Percentiles rank a stretch among this genome's conserved stretches.
phyloP scores from a whole-genome alignment of 2,113 vertebrate genomes.

The Corythornis madagascariensis region DNA sequence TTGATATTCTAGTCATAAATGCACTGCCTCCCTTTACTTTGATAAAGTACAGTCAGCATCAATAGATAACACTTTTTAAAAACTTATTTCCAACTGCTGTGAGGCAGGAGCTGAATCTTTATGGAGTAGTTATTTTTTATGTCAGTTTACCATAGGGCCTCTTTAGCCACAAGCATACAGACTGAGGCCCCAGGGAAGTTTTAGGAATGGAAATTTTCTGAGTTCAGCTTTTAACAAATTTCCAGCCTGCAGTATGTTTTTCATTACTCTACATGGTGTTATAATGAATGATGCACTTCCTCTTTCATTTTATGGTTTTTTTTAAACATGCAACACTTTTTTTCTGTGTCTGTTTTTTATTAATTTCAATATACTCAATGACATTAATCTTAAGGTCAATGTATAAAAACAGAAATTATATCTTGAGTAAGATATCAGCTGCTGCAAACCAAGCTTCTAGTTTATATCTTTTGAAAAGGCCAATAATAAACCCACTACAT shows the following conservation, averaged over 20 bases:
- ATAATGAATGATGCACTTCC: slow-evolving; percentile 68
- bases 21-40: neutral
- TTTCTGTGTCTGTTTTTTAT: slow-evolving; percentile 45
- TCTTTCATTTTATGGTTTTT: slow-evolving; percentile 46
- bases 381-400: neutral
- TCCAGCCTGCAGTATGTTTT: slow-evolving; percentile 62
- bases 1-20: neutral
- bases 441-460: neutral
- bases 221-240: slow-evolving; percentile 53
- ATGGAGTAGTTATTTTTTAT: slow-evolving; percentile 45
- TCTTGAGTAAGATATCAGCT: neutral
- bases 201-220: slow-evolving; percentile 49
- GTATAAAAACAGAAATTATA: neutral
- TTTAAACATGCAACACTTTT: slow-evolving; percentile 51
- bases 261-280: slow-evolving; percentile 60
- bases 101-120: slow-evolving; percentile 53
- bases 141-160: slow-evolving; percentile 57
- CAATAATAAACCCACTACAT: neutral
- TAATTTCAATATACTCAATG: slow-evolving; percentile 1
- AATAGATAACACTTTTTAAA: neutral
- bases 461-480: neutral
- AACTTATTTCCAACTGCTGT: slow-evolving; percentile 10
- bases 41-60: neutral
- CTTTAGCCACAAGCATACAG: slow-evolving; percentile 28
- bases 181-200: slow-evolving; percentile 30